phyloP scores from a whole-genome alignment of 2,797 vertebrate species.

The Myotis vivesi region DNA sequence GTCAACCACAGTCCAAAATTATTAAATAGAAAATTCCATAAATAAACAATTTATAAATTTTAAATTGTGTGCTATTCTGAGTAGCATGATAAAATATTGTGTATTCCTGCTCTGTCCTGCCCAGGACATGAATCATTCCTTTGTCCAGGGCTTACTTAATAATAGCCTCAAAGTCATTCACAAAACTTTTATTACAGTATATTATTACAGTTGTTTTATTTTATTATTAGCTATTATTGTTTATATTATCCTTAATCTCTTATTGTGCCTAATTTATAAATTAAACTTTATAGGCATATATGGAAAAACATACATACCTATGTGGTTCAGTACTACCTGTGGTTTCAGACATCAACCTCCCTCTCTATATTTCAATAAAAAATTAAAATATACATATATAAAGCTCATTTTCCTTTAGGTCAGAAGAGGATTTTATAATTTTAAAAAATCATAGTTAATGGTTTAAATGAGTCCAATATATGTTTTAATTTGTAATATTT shows the following conservation, averaged over 20 bases:
- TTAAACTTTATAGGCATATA: neutral
- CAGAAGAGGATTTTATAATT: neutral
- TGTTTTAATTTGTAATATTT: conserved; percentile 6
- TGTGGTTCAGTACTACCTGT: neutral
- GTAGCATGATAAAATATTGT: neutral
- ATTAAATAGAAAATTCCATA: neutral
- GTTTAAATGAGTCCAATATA: neutral
- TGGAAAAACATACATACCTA: neutral
- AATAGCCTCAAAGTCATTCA: neutral
- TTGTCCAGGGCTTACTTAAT: neutral
- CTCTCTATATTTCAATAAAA: neutral
- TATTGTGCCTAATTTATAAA: neutral
- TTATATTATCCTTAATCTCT: neutral
- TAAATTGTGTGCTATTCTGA: neutral
- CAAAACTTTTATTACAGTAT: neutral
- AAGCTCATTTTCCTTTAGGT: neutral
- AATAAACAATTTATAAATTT: neutral
- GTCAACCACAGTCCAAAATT: neutral
- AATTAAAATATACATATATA: neutral
- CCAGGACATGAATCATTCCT: neutral
- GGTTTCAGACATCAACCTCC: neutral
- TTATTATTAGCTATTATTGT: neutral
- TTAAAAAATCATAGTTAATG: neutral
- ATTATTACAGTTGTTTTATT: neutral
- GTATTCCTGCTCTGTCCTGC: neutral